Conservation (phyloP, 2,888 invertebrate species). For the Ypsolopha scabrella region DNA sequence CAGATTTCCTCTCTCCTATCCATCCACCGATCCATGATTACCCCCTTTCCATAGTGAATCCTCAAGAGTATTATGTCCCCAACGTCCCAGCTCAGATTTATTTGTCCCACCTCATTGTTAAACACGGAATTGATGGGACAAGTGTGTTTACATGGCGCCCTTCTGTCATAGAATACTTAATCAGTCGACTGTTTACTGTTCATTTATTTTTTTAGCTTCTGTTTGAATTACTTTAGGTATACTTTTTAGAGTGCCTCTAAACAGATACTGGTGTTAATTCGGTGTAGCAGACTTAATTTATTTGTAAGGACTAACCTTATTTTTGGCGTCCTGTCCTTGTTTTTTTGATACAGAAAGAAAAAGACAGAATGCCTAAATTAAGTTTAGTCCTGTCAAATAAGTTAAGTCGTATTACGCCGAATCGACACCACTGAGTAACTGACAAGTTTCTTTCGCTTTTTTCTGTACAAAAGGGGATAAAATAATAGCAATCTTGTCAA, state of each 20-base stretch:
- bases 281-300: no score
- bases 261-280: neutral
- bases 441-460: no score
- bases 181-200: conserved; percentile 27
- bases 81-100: conserved; percentile 44
- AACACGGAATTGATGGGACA: conserved; percentile 12
- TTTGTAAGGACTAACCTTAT: no score
- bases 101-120: conserved; percentile 23
- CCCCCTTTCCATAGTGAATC: conserved; percentile 10
- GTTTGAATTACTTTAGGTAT: conserved; percentile 10
- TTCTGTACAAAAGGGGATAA: no score
- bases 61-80: conserved; percentile 30
- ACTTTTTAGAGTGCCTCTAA: neutral
- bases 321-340: no score
- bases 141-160: conserved; percentile 9
- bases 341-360: no score
- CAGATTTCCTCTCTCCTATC: no score
- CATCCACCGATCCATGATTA: conserved; percentile 13
- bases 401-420: no score
- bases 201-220: conserved; percentile 32
- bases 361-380: no score
- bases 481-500: no score
- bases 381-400: no score
- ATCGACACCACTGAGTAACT: no score
- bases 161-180: neutral